These are phyloP conservation scores for Mormyrus lacerda DNA, from an alignment of 2,113 vertebrate genomes.

Conservation along the genomic window DNA sequence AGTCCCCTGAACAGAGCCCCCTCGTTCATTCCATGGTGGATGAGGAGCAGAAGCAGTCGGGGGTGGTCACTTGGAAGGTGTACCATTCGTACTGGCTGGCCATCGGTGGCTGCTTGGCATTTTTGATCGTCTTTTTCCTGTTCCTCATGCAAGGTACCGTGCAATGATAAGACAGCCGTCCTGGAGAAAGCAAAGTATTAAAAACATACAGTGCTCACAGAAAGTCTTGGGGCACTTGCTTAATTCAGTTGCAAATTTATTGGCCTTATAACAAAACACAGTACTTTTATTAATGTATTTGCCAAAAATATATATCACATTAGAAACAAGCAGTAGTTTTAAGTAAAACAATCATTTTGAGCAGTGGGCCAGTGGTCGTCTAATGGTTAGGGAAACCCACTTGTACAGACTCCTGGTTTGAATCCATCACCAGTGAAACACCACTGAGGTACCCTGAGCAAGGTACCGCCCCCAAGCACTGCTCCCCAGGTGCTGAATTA, in stretches of 20 bases:
- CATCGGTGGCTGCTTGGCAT: constrained; percentile 63
- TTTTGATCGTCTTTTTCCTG: constrained; percentile 68
- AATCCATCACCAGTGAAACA: too few species aligned
- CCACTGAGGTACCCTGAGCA: too few species aligned
- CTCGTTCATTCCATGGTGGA: constrained; percentile 31
- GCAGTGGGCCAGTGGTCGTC: too few species aligned
- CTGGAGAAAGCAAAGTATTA: background rate
- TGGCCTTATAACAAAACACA: background rate
- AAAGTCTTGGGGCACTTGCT: background rate
- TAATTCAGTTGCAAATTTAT: background rate
- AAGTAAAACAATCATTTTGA: background rate
- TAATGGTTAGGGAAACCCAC: too few species aligned
- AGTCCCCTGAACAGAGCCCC: constrained; percentile 34
- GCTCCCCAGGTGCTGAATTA: too few species aligned
- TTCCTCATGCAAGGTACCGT: constrained; percentile 87
- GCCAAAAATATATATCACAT: background rate
- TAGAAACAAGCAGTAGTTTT: background rate
- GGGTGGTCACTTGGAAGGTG: constrained; percentile 75
- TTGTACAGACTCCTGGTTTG: too few species aligned
- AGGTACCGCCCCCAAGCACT: too few species aligned
- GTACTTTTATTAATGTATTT: background rate
- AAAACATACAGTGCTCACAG: background rate
- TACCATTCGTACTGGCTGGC: constrained; percentile 83
- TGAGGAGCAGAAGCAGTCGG: constrained; percentile 81
- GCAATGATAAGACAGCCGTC: background rate